phyloP scores from a whole-genome alignment of 2,888 invertebrate genomes.

The Parnassius orleans region DNA sequence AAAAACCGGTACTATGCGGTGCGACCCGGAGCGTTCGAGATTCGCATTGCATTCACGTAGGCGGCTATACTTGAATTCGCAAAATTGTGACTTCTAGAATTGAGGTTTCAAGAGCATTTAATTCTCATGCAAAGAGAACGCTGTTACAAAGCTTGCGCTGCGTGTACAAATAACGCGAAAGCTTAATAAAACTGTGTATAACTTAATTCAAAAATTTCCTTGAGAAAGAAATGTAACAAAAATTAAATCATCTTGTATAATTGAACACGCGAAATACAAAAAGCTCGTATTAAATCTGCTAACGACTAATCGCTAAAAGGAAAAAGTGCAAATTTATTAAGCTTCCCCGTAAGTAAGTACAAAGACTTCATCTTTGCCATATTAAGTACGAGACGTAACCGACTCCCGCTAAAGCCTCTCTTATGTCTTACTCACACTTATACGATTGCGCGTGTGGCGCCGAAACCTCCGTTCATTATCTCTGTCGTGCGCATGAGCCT shows the following conservation, averaged over 20 bases:
- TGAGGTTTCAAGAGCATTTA: conserved; percentile 22
- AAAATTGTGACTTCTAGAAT: conserved; percentile 15
- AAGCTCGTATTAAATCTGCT: conserved; percentile 9
- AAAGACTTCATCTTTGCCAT: conserved; percentile 60
- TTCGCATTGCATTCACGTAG: conserved; percentile 18
- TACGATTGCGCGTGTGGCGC: conserved; percentile 44
- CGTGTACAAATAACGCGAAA: not conserved
- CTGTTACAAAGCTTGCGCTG: not conserved
- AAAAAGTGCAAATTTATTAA: conserved; percentile 38
- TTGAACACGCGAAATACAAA: conserved; percentile 3
- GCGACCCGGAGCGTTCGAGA: conserved; percentile 16
- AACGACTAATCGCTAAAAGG: conserved; percentile 9
- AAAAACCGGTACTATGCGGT: conserved; percentile 25
- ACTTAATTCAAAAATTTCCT: too few species aligned
- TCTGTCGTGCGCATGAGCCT: conserved; percentile 57
- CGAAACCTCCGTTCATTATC: conserved; percentile 65
- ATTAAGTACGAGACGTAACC: conserved; percentile 65
- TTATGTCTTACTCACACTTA: conserved; percentile 55
- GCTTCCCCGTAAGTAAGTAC: conserved; percentile 48
- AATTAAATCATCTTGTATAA: not conserved
- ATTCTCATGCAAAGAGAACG: conserved; percentile 10
- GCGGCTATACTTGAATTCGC: conserved; percentile 17
- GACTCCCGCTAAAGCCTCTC: conserved; percentile 71
- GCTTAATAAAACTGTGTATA: too few species aligned
- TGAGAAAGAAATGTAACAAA: too few species aligned